Conservation (phyloP, 37 sponge, comb jelly and placozoan species). For the Crambe crambe region DNA sequence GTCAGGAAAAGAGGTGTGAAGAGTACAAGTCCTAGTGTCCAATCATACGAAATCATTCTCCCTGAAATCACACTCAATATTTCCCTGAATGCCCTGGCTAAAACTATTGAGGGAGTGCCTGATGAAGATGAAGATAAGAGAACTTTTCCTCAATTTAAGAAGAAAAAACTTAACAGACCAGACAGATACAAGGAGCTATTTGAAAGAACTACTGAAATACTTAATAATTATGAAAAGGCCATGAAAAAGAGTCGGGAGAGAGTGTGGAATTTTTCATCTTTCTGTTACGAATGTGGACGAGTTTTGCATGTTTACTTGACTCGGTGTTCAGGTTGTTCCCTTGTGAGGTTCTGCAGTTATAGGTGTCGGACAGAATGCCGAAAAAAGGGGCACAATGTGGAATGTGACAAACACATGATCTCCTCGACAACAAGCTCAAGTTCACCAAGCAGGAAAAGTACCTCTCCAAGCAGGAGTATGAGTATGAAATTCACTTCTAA, state of each 20-base stretch:
- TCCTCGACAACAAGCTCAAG: too few relatives aligned
- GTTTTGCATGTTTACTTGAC: constrained; percentile 41
- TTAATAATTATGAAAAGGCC: neutral
- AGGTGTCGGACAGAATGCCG: constrained; percentile 51
- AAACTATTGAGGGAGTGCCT: neutral
- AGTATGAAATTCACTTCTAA: too few relatives aligned
- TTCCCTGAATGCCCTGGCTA: neutral
- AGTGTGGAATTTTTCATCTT: constrained; percentile 38
- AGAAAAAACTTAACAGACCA: neutral
- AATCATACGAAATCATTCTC: neutral
- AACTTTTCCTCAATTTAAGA: neutral
- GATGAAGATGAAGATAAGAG: neutral
- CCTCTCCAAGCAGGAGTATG: too few relatives aligned
- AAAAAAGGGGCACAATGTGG: constrained; percentile 67
- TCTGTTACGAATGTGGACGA: constrained; percentile 78
- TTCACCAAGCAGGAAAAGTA: too few relatives aligned
- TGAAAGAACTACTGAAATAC: neutral
- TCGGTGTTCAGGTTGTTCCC: constrained; percentile 54
- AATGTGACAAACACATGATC: too few relatives aligned
- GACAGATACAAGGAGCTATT: neutral
- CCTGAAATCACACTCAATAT: neutral
- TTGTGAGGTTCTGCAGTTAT: constrained; percentile 64
- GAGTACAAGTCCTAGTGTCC: neutral
- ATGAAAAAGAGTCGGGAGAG: neutral
- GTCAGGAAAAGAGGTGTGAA: neutral